phyloP scores from a whole-genome alignment of 2,797 vertebrate genomes.

The Cheirogaleus major region DNA sequence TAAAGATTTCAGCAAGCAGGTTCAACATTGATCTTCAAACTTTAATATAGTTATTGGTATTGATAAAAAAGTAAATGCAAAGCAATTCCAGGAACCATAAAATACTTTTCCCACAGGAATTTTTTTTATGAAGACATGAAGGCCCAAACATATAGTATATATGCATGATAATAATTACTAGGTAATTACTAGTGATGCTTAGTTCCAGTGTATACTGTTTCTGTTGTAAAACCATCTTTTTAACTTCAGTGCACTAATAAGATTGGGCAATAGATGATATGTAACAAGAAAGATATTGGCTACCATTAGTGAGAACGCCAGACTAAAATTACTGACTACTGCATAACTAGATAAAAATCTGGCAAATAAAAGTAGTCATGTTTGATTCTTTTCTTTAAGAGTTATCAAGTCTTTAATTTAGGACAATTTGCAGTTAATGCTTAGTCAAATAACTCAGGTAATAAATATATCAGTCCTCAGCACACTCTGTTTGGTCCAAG shows the following conservation, averaged over 20 bases:
- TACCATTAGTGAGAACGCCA: conserved; percentile 12
- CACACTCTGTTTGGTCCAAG: neutral
- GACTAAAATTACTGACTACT: neutral
- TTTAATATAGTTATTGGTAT: conserved; percentile 63
- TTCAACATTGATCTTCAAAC: conserved; percentile 51
- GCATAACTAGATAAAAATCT: neutral
- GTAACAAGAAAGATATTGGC: neutral
- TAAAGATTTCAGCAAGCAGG: conserved; percentile 60
- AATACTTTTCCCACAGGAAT: neutral
- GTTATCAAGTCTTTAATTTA: conserved; percentile 36
- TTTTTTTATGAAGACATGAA: neutral
- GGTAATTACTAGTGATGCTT: conserved; percentile 5
- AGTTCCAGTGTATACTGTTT: conserved; percentile 16
- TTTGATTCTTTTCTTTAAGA: conserved; percentile 54
- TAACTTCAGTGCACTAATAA: conserved; percentile 4
- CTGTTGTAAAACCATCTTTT: conserved; percentile 19
- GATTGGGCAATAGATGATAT: neutral
- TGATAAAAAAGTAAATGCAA: conserved; percentile 57
- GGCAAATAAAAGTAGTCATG: conserved; percentile 15
- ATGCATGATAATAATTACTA: conserved; percentile 37
- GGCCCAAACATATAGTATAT: neutral
- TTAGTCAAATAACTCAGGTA: neutral
- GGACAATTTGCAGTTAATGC: conserved; percentile 33
- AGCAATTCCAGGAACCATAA: conserved; percentile 53
- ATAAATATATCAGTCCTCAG: neutral